Conservation (phyloP, 2,888 invertebrate genomes). For the Rhyacophila evoluta region DNA sequence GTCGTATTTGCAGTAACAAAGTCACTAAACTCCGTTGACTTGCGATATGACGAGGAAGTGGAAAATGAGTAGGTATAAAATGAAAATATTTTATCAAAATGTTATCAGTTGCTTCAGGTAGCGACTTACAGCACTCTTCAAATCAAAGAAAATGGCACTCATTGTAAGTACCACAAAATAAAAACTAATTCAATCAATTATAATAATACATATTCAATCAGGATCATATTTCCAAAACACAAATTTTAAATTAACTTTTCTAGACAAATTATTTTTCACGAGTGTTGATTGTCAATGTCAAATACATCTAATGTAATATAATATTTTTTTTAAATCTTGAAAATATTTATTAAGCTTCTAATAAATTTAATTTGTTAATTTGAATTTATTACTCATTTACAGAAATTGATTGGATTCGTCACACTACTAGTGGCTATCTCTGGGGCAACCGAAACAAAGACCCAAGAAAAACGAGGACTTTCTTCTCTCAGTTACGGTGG, state of each 20-base stretch:
- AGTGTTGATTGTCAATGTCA: too few relatives aligned
- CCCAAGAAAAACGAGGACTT: conserved; percentile 39
- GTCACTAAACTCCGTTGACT: conserved; percentile 30
- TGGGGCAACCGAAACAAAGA: conserved; percentile 35
- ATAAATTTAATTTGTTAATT: too few relatives aligned
- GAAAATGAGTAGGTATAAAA: conserved; percentile 37
- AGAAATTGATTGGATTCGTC: conserved; percentile 38
- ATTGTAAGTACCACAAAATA: conserved; percentile 32
- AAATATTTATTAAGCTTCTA: too few relatives aligned
- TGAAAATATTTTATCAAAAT: neutral
- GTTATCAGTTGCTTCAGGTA: conserved; percentile 41
- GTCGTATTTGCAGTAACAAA: neutral
- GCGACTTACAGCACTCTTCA: conserved; percentile 32
- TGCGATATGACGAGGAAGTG: conserved; percentile 8
- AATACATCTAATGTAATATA: too few relatives aligned
- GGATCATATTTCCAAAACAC: too few relatives aligned
- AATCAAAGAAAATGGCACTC: conserved; percentile 26
- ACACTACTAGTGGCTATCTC: conserved; percentile 40
- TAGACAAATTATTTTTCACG: too few relatives aligned
- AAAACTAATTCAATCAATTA: too few relatives aligned
- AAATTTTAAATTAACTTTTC: too few relatives aligned
- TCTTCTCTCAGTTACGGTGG: conserved; percentile 32
- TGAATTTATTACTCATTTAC: too few relatives aligned
- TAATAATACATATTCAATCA: too few relatives aligned
- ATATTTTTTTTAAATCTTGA: too few relatives aligned